These are phyloP conservation scores for Hemiprocne comata DNA, from an alignment of 2,113 vertebrate species.

Conservation along the genomic window DNA sequence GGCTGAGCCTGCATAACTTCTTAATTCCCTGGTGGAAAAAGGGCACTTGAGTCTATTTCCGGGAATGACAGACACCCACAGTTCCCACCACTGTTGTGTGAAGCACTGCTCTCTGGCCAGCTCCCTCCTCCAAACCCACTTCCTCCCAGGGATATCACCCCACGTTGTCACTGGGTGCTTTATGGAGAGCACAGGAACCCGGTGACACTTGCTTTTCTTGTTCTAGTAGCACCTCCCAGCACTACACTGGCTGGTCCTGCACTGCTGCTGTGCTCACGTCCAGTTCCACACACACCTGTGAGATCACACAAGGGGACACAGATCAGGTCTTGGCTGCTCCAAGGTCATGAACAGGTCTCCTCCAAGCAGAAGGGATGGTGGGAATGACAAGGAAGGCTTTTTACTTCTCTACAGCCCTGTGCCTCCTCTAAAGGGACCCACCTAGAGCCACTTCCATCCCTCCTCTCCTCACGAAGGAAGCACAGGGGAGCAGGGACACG, in stretches of 20 bases:
- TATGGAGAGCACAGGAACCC: background rate
- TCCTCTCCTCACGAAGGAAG: background rate
- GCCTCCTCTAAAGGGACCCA: background rate
- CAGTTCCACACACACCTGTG: rapidly evolving
- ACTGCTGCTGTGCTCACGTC: rapidly evolving
- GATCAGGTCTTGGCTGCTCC: background rate
- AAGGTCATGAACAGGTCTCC: rapidly evolving
- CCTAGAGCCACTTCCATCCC: background rate
- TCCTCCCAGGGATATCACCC: background rate
- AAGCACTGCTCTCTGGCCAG: background rate
- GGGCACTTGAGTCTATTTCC: background rate
- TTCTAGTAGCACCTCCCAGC: background rate
- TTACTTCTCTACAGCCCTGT: background rate
- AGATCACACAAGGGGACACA: background rate
- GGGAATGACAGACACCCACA: background rate
- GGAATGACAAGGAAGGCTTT: background rate
- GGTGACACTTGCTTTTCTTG: background rate
- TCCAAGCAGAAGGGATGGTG: background rate
- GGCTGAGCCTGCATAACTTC: background rate
- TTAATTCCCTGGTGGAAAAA: background rate
- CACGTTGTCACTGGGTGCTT: background rate
- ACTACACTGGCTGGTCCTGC: background rate
- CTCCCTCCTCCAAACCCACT: background rate
- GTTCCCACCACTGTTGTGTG: background rate
- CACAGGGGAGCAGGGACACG: background rate